These are phyloP conservation scores for Mizuhopecten yessoensis DNA, from an alignment of 1,140 invertebrate genomes.

Conservation along the genomic window DNA sequence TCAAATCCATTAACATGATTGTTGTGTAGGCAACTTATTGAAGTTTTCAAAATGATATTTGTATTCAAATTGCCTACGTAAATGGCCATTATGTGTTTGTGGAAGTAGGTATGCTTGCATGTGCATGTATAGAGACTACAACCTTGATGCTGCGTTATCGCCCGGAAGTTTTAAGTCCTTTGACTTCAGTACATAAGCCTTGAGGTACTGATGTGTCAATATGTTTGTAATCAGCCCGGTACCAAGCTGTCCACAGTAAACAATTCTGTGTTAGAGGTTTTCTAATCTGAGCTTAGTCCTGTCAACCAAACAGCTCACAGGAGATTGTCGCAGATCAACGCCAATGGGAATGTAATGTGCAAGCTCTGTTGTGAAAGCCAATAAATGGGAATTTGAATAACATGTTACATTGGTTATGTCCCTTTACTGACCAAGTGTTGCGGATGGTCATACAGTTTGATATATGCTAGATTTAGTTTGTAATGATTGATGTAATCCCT, in stretches of 20 bases:
- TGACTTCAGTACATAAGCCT: too few relatives aligned
- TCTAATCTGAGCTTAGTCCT: not conserved
- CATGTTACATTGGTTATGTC: not conserved
- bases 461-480: not conserved
- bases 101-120: not conserved
- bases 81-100: not conserved
- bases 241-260: not conserved
- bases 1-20: not conserved
- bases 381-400: slow-evolving; percentile 9
- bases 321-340: not conserved
- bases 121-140: not conserved
- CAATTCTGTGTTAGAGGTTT: not conserved
- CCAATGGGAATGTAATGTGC: not conserved
- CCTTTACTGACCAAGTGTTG: not conserved
- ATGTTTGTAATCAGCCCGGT: not conserved
- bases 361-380: not conserved
- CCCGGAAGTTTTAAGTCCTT: not conserved
- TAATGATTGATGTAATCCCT: slow-evolving; percentile 2
- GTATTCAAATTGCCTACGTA: not conserved
- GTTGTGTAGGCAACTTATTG: not conserved
- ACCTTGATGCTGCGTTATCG: not conserved
- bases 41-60: not conserved
- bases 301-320: not conserved
- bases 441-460: not conserved
- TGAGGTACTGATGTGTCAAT: not conserved